Evolutionary conservation across 2,797 vertebrate species (phyloP).

Genomic region (Ammospiza maritima): DNA sequence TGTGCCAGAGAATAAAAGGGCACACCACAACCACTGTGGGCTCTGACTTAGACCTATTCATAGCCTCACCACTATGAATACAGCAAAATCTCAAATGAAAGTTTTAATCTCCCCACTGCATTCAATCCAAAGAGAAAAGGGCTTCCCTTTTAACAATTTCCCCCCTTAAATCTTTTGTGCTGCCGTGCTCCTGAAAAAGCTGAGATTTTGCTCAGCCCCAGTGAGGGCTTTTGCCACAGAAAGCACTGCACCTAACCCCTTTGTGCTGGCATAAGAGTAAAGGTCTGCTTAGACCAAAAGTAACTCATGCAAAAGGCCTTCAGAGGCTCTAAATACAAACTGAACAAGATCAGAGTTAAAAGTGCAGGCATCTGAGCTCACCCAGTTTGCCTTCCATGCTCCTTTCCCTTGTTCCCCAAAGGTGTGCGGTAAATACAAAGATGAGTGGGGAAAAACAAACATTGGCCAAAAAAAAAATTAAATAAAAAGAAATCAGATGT

Average conservation of each 20-base stretch:
- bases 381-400: background rate
- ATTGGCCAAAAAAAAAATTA: fast-evolving
- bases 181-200: conserved; percentile 79
- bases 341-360: conserved; percentile 41
- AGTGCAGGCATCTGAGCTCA: background rate
- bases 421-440: background rate
- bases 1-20: conserved; percentile 82
- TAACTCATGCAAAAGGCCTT: conserved; percentile 57
- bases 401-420: background rate
- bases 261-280: conserved; percentile 75
- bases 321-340: conserved; percentile 26
- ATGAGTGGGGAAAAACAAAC: background rate
- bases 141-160: conserved; percentile 87
- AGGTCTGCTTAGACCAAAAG: conserved; percentile 71
- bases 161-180: conserved; percentile 86
- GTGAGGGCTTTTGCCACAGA: conserved; percentile 80
- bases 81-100: conserved; percentile 87
- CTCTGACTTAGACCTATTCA: conserved; percentile 81
- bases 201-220: conserved; percentile 83
- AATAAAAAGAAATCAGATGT: no score
- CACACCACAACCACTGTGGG: conserved; percentile 76
- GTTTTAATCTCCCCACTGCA: conserved; percentile 86
- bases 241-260: conserved; percentile 79
- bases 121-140: conserved; percentile 83
- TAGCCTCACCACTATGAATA: conserved; percentile 83